These are phyloP conservation scores for Sparus aurata DNA, from an alignment of 2,797 vertebrate species.

Conservation along the genomic window DNA sequence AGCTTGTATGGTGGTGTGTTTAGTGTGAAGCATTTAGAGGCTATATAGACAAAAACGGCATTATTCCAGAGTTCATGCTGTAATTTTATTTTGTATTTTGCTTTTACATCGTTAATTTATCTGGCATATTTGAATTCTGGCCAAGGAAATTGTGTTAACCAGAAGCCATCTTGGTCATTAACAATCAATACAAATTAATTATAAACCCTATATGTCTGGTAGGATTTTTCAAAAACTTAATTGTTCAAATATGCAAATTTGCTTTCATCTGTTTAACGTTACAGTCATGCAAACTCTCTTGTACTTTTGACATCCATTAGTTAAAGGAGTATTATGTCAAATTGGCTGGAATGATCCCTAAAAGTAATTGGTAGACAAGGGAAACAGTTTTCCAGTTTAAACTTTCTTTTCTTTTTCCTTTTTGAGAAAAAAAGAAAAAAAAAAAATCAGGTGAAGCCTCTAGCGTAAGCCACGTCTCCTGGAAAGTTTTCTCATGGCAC, in stretches of 20 bases:
- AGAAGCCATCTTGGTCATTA: neutral
- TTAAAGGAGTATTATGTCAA: neutral
- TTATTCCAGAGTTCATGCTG: slow-evolving; percentile 57
- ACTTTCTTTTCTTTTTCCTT: too few relatives aligned
- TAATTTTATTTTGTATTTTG: slow-evolving; percentile 11
- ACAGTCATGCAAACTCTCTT: neutral
- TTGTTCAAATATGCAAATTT: neutral
- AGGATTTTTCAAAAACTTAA: neutral
- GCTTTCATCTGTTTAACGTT: neutral
- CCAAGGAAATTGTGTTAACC: neutral
- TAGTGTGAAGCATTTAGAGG: slow-evolving; percentile 64
- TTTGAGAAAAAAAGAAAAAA: too few relatives aligned
- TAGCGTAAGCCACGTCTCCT: neutral
- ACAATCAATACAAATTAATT: neutral
- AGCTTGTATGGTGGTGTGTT: slow-evolving; percentile 77
- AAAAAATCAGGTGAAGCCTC: neutral
- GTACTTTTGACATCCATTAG: neutral
- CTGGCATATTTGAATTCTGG: slow-evolving; percentile 26
- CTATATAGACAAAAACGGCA: slow-evolving; percentile 36
- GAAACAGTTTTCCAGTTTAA: too few relatives aligned
- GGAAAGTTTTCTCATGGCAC: neutral
- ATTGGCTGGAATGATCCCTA: neutral
- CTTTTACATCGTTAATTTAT: slow-evolving; percentile 35
- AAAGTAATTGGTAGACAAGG: neutral
- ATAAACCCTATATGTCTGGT: neutral